Base-by-base conservation (phyloP, 2,888 invertebrate species). In the Campoplex capitator region DNA sequence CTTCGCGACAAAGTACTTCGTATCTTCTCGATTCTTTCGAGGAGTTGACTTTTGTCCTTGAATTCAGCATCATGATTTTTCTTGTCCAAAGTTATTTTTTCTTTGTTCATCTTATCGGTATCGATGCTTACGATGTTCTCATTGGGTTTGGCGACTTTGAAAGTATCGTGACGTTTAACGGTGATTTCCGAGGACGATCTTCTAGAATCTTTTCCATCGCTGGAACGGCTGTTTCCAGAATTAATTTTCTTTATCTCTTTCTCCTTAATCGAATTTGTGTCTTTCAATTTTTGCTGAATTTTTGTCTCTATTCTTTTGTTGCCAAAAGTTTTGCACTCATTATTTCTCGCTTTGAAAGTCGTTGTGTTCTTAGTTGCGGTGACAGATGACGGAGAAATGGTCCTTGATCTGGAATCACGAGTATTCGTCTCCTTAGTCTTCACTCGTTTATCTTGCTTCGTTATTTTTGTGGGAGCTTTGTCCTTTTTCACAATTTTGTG, bases 401-500 rank as follows among this genome's bases (percentile, higher is more conserved):
- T 84, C 73, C 82, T 84, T 28, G 88, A 82, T 81, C 83, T 67
- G 13, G 71, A 18, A 18, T 79, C 75, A 3, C 48, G 62, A 16
- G 78, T 51, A 7, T 84, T 48, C 45, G 38, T 62, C 32, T 32
- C 54, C 18, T 28, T 62, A 0, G 62, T 13, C 58, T 89, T 87
- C 9, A 86, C 65, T 28, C 83, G 75, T 68, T 88, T 89, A 77
- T 90, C 89, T 35, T 89, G 58, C 74, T 90, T 87, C 6, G 83
- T 83, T 68, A 89, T 88, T 76, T 90, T 90, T 35, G 54, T 45
- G 42, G 62, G 48, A n/a, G 67, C 78, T 71, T 88, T 90, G 81
- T 92, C 91, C 42, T 91, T 83, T 71, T 91, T 89, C 1, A 88
- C 86, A 81, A 91, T 88, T 83, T 90, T 91, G n/a, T 89, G 91